Evolutionary conservation across 2,113 vertebrate genomes (phyloP).

Genomic region (Bombycilla garrulus): DNA sequence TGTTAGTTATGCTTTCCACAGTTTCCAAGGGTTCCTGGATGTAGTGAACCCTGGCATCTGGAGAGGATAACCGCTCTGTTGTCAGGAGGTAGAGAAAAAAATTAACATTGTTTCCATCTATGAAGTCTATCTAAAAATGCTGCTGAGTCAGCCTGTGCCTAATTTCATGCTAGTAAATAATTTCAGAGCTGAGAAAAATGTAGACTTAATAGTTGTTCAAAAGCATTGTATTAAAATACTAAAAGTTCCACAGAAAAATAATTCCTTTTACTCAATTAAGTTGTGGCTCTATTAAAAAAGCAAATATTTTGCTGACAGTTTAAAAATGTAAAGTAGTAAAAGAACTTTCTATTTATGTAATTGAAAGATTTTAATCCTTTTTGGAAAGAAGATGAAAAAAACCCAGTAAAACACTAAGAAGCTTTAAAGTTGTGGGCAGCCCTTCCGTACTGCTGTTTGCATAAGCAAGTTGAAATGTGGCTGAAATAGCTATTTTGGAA

Average conservation of each 20-base stretch:
- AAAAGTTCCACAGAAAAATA: background rate
- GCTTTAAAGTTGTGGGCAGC: background rate
- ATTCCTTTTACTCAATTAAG: background rate
- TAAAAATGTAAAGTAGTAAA: background rate
- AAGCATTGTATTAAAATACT: background rate
- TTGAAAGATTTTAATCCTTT: background rate
- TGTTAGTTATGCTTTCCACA: background rate
- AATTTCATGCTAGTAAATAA: background rate
- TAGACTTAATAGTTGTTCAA: background rate
- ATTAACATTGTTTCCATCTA: background rate
- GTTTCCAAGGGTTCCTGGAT: background rate
- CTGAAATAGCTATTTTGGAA: background rate
- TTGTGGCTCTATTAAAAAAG: background rate
- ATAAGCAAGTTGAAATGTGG: background rate
- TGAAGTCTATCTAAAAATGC: background rate
- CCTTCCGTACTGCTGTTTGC: background rate
- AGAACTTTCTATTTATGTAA: background rate
- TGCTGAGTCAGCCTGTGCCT: background rate
- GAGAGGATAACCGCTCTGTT: background rate
- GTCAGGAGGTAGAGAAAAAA: background rate
- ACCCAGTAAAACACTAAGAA: background rate
- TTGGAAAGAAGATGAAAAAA: background rate
- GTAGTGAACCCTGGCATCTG: background rate
- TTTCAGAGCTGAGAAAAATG: background rate
- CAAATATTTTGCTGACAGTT: background rate